Conservation (phyloP, 2,113 vertebrate genomes). For the Pedionomus torquatus region DNA sequence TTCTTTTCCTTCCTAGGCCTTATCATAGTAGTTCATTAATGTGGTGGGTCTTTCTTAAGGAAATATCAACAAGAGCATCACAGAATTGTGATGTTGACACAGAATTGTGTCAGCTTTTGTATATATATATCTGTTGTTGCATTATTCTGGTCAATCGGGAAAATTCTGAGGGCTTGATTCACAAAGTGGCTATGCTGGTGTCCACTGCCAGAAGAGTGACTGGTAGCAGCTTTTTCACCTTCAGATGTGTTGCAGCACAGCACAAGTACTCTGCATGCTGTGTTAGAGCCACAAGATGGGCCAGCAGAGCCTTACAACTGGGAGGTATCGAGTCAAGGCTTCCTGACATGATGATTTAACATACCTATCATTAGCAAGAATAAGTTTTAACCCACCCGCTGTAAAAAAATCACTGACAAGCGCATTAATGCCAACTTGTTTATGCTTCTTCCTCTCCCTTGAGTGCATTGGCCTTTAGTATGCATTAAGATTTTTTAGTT, state of each 20-base stretch:
- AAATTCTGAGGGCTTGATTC: not conserved
- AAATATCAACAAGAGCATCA: not conserved
- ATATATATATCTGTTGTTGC: not conserved
- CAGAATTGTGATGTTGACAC: too few relatives aligned
- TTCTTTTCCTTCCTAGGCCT: not conserved
- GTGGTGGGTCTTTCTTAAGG: not conserved
- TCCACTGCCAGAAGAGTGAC: not conserved
- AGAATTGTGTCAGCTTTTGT: not conserved
- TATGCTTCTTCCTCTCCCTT: not conserved
- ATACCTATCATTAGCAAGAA: not conserved
- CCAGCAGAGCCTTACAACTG: not conserved
- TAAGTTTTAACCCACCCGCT: not conserved
- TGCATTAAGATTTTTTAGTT: not conserved
- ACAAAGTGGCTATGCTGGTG: fast-evolving
- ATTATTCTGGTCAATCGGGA: not conserved
- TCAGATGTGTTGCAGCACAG: fast-evolving
- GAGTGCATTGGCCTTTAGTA: not conserved
- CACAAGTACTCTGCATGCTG: not conserved
- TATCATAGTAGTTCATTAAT: not conserved
- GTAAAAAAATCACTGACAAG: not conserved
- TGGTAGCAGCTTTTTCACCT: not conserved
- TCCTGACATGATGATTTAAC: not conserved
- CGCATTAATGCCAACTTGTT: not conserved
- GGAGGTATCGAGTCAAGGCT: not conserved
- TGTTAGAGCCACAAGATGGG: not conserved